A percentile compares a stretch with the other conserved stretches of the same genome.
Conservation (phyloP, 1,140 invertebrate genomes). For the Hirudo medicinalis region DNA sequence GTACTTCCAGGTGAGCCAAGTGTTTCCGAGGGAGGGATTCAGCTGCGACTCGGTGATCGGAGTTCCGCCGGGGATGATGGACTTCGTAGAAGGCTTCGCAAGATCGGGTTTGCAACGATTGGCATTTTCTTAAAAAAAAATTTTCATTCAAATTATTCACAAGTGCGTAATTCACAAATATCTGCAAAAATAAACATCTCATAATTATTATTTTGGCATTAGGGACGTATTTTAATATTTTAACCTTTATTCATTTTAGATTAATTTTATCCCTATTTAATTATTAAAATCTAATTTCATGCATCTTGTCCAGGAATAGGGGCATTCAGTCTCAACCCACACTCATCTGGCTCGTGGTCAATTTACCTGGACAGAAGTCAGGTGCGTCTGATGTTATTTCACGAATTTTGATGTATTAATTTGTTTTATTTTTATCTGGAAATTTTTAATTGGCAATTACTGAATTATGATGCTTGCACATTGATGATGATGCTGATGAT, state of each 20-base stretch:
- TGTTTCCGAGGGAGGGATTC: conserved; percentile 93
- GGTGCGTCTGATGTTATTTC: background rate
- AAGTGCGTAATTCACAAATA: too few relatives aligned
- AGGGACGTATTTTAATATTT: background rate
- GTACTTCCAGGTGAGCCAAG: conserved; percentile 63
- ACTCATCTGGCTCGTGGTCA: background rate
- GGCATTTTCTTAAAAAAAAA: too few relatives aligned
- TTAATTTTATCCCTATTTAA: too few relatives aligned
- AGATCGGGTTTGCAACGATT: conserved; percentile 46
- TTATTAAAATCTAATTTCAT: background rate
- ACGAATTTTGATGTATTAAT: background rate
- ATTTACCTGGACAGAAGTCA: background rate
- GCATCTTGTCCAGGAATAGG: background rate
- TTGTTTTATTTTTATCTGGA: background rate
- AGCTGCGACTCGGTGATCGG: conserved; percentile 88
- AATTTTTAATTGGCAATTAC: too few relatives aligned
- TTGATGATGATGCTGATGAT: too few relatives aligned
- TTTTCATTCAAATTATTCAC: too few relatives aligned
- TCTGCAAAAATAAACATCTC: too few relatives aligned
- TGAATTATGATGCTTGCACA: too few relatives aligned
- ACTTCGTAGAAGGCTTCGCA: conserved; percentile 77
- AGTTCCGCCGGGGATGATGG: conserved; percentile 75
- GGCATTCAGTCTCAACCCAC: background rate
- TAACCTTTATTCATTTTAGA: background rate
- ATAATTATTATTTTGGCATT: background rate